Percentiles rank a stretch among this genome's conserved stretches.
These are phyloP conservation scores for Lycocerus yunnanus DNA, from an alignment of 2,888 invertebrate species.

Conservation along the genomic window DNA sequence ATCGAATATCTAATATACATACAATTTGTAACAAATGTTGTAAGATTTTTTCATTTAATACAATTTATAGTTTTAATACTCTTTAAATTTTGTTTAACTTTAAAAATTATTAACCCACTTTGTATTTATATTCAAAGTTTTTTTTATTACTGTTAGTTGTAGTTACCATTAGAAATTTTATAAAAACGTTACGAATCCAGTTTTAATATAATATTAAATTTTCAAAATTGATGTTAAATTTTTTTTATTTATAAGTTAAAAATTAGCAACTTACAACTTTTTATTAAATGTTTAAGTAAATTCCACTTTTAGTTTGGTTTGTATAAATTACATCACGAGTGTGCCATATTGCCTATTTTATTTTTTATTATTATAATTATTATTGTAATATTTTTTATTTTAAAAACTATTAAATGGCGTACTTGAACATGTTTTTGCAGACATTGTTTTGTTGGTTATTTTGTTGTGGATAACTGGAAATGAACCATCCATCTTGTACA, in stretches of 20 bases:
- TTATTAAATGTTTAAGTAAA: background rate
- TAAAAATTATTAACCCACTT: conserved; percentile 3
- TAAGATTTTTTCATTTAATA: conserved; percentile 12
- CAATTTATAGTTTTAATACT: conserved; percentile 16
- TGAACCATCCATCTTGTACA: background rate
- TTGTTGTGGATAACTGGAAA: background rate
- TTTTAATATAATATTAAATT: background rate
- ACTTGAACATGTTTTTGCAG: background rate
- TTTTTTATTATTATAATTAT: background rate
- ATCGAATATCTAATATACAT: conserved; percentile 36
- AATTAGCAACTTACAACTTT: background rate
- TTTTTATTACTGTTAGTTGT: conserved; percentile 2
- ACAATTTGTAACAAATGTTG: conserved; percentile 10
- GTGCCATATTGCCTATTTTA: background rate
- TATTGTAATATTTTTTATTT: background rate
- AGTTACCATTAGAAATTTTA: background rate
- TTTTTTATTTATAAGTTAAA: background rate
- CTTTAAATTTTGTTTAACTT: conserved; percentile 14
- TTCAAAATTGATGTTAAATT: background rate
- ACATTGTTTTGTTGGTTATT: background rate
- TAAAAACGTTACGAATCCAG: background rate
- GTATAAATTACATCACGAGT: background rate
- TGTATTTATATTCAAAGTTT: conserved; percentile 6
- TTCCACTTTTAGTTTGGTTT: background rate
- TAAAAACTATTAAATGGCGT: background rate